phyloP scores from a whole-genome alignment of 2,113 vertebrate genomes.

The Podiceps cristatus region DNA sequence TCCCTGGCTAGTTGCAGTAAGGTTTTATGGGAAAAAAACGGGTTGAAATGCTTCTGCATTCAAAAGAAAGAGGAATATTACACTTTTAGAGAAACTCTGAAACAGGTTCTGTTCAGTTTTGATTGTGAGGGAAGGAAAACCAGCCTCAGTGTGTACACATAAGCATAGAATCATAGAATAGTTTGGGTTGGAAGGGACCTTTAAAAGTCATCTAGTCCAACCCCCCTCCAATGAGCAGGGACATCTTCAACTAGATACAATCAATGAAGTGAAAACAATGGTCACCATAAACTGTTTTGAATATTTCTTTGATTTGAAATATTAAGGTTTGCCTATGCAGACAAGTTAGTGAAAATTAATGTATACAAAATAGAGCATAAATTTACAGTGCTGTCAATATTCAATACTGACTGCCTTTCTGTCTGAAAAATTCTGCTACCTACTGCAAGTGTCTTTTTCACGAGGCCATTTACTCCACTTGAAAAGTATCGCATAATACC shows the following conservation, averaged over 20 bases:
- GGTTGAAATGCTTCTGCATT: not conserved
- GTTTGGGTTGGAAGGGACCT: too few relatives aligned
- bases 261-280: not conserved
- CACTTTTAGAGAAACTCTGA: not conserved
- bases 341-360: not conserved
- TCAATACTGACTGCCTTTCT: not conserved
- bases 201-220: too few relatives aligned
- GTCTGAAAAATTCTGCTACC: not conserved
- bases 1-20: not conserved
- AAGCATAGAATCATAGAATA: not conserved
- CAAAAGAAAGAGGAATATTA: not conserved
- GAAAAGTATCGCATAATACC: not conserved
- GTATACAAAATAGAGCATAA: not conserved
- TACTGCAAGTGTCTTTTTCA: not conserved
- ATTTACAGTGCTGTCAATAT: not conserved
- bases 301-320: not conserved
- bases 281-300: not conserved
- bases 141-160: not conserved
- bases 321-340: not conserved
- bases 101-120: not conserved
- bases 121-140: not conserved
- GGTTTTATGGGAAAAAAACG: not conserved
- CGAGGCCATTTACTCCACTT: not conserved
- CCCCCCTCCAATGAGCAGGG: too few relatives aligned
- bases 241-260: too few relatives aligned